phyloP scores from a whole-genome alignment of 1,140 invertebrate species.

The Drosophila hydei region DNA sequence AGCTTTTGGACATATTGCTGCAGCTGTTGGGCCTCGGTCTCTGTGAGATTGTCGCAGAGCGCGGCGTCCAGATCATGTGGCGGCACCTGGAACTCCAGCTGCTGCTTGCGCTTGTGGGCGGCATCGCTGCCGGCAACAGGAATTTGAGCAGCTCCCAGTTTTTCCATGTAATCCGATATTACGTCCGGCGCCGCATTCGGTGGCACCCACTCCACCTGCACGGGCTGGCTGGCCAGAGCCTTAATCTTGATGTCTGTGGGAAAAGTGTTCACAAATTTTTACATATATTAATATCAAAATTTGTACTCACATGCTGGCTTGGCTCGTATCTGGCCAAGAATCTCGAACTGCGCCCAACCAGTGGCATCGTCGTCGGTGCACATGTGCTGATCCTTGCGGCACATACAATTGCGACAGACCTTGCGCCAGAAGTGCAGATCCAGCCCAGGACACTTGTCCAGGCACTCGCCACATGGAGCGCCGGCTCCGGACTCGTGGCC shows the following conservation, averaged over 20 bases:
- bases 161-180: constrained; percentile 90
- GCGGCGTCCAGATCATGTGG: constrained; percentile 90
- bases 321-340: constrained; percentile 87
- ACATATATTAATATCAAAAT: not conserved
- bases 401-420: constrained; percentile 93
- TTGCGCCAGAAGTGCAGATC: constrained; percentile 96
- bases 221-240: constrained; percentile 86
- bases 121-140: constrained; percentile 91
- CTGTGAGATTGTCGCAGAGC: constrained; percentile 86
- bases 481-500: constrained; percentile 93
- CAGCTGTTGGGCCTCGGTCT: constrained; percentile 86
- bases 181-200: constrained; percentile 87
- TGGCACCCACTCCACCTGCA: constrained; percentile 87
- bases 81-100: constrained; percentile 92
- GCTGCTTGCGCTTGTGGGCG: constrained; percentile 89
- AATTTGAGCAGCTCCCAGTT: constrained; percentile 88
- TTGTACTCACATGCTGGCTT: constrained; percentile 85
- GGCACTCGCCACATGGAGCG: constrained; percentile 89
- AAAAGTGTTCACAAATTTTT: not conserved
- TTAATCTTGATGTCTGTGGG: constrained; percentile 85
- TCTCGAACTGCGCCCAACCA: constrained; percentile 90
- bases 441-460: constrained; percentile 85
- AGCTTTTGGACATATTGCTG: constrained; percentile 88
- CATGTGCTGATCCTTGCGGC: constrained; percentile 93
- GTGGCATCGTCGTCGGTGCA: constrained; percentile 91